A percentile compares a stretch with the other conserved stretches of the same genome.
These are phyloP conservation scores for Perdix hodgsoniae DNA, from an alignment of 2,797 vertebrate species.

Conservation along the genomic window DNA sequence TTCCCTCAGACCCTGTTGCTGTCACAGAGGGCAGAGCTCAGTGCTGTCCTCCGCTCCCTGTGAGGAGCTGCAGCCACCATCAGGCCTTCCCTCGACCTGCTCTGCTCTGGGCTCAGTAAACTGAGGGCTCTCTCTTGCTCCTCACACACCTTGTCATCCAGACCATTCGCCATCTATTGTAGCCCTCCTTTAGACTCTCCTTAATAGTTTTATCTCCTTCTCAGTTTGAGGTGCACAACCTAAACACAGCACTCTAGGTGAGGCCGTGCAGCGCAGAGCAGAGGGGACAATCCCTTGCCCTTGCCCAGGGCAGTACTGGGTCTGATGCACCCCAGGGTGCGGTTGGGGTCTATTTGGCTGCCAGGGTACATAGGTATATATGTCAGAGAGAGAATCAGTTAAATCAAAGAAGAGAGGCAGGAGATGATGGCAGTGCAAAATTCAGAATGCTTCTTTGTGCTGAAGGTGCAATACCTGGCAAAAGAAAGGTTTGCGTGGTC, in stretches of 20 bases:
- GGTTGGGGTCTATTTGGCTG: neutral
- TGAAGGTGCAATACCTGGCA: neutral
- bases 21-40: too few species aligned
- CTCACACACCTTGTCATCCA: neutral
- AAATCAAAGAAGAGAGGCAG: neutral
- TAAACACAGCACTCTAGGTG: neutral
- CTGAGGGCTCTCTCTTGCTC: neutral
- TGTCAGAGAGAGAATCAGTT: neutral
- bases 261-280: neutral
- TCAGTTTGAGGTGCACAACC: neutral
- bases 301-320: neutral
- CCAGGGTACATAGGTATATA: neutral
- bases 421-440: constrained; percentile 2
- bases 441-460: neutral
- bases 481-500: neutral
- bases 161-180: neutral
- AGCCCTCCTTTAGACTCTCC: neutral
- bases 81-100: neutral
- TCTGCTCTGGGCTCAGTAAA: neutral
- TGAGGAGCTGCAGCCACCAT: neutral
- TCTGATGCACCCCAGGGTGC: neutral
- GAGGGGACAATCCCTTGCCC: neutral
- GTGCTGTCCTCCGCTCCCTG: neutral
- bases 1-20: neutral
- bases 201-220: neutral